Percentiles rank a stretch among this genome's conserved stretches.
Evolutionary conservation across 2,888 invertebrate species (phyloP).

Genomic region (Protonemura montana): DNA sequence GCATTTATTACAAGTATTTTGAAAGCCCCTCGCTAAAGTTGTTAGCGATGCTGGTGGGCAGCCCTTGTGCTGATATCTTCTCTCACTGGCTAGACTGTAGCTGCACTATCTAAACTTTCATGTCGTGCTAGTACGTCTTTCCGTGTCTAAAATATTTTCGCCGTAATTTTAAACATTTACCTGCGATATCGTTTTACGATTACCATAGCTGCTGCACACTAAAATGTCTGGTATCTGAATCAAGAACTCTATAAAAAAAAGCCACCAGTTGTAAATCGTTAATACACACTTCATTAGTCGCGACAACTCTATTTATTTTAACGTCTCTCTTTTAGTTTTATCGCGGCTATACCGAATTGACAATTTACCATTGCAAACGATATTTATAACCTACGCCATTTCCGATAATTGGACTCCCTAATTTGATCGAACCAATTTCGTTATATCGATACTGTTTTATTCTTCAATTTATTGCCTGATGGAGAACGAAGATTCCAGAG

Average conservation of each 20-base stretch:
- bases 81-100: no score
- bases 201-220: not conserved
- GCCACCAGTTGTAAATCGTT: slow-evolving; percentile 23
- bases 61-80: no score
- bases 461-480: not conserved
- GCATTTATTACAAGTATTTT: no score
- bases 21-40: no score
- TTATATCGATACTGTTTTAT: not conserved
- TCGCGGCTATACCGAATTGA: not conserved
- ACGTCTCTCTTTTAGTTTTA: not conserved
- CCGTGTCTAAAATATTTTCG: not conserved
- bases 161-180: not conserved
- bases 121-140: no score
- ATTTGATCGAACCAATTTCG: not conserved
- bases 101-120: no score
- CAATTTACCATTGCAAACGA: not conserved
- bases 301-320: not conserved
- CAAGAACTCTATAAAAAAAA: slow-evolving; percentile 29
- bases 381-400: not conserved
- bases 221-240: slow-evolving; percentile 23
- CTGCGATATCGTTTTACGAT: slow-evolving; percentile 34
- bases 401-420: not conserved
- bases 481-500: not conserved
- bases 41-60: no score
- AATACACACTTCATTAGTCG: slow-evolving; percentile 26